Conservation (phyloP, 2,113 vertebrate species). For the Brienomyrus brachyistius region DNA sequence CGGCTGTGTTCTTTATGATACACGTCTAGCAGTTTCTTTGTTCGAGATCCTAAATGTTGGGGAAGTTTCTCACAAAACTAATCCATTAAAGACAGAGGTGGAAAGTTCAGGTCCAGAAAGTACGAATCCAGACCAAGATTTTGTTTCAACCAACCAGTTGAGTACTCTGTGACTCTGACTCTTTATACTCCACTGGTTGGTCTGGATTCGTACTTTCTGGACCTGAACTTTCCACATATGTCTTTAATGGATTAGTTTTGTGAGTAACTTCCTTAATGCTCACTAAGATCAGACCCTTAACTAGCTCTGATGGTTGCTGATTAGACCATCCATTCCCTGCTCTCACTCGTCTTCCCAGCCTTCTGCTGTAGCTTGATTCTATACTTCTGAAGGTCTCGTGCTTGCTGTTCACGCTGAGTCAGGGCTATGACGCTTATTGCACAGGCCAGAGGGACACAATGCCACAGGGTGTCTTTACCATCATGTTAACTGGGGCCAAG, state of each 20-base stretch:
- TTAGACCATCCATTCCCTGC: not conserved
- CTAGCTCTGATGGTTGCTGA: not conserved
- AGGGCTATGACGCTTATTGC: not conserved
- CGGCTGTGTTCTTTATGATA: not conserved
- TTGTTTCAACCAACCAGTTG: too few relatives aligned
- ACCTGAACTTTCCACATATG: too few relatives aligned
- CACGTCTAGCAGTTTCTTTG: not conserved
- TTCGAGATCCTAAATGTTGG: not conserved
- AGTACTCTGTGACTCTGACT: too few relatives aligned
- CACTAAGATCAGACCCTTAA: not conserved
- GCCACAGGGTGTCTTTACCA: not conserved
- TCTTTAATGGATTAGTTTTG: too few relatives aligned
- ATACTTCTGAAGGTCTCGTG: not conserved
- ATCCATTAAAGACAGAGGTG: too few relatives aligned
- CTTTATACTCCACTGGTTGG: too few relatives aligned
- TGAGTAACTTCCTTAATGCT: too few relatives aligned
- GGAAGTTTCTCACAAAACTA: too few relatives aligned
- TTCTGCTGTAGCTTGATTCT: not conserved
- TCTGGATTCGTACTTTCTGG: too few relatives aligned
- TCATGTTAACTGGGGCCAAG: not conserved
- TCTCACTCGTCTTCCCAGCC: not conserved
- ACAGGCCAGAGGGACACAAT: not conserved
- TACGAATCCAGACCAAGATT: too few relatives aligned
- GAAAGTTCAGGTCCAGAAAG: too few relatives aligned
- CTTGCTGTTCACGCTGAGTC: not conserved